These are phyloP conservation scores for Actias luna DNA, from an alignment of 2,888 invertebrate species.

Conservation along the genomic window DNA sequence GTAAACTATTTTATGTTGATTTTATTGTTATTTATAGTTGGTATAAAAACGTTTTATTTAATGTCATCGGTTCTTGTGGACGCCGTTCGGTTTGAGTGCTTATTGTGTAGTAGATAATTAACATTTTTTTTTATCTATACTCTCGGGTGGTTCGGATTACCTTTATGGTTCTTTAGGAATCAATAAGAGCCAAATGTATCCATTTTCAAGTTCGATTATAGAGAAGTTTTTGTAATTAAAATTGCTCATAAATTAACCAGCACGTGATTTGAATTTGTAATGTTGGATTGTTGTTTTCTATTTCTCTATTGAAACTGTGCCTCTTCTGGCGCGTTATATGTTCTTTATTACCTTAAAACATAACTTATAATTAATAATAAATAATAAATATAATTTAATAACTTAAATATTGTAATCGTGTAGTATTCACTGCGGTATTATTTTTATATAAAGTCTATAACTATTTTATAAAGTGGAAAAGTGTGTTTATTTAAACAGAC, in stretches of 20 bases:
- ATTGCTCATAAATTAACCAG: background rate
- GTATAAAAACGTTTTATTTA: slow-evolving; percentile 73
- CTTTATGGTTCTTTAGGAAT: slow-evolving; percentile 8
- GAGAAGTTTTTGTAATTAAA: background rate
- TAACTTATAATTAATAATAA: too few relatives aligned
- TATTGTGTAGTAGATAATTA: slow-evolving; percentile 29
- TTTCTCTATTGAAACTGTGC: too few relatives aligned
- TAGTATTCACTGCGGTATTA: too few relatives aligned
- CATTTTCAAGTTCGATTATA: background rate
- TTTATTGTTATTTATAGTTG: slow-evolving; percentile 79
- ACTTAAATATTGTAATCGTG: too few relatives aligned
- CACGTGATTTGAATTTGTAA: too few relatives aligned
- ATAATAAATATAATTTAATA: too few relatives aligned
- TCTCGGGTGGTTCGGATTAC: slow-evolving; percentile 27
- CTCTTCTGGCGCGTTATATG: too few relatives aligned
- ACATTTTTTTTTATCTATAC: slow-evolving; percentile 34
- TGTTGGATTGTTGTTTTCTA: too few relatives aligned
- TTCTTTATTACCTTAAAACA: too few relatives aligned
- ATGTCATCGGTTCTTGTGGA: slow-evolving; percentile 62
- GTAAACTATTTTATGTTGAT: slow-evolving; percentile 77
- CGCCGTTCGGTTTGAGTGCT: slow-evolving; percentile 31
- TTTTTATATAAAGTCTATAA: too few relatives aligned
- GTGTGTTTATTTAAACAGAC: too few relatives aligned
- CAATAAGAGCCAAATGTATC: background rate
- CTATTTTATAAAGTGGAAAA: too few relatives aligned